phyloP scores from a whole-genome alignment of 2,888 invertebrate species.

The Epirrhoe alternata region DNA sequence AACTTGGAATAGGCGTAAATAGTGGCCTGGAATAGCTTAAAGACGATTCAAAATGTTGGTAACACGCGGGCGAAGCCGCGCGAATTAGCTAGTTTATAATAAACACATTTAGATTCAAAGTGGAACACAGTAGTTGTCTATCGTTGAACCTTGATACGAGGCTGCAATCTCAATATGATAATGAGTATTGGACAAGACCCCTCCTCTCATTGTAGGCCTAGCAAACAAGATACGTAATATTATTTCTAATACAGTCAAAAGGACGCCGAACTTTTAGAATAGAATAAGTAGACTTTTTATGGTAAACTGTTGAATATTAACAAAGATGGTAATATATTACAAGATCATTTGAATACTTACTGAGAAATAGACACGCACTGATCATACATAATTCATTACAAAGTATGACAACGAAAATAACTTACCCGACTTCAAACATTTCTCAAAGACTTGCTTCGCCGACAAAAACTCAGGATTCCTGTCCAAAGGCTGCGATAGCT shows the following conservation, averaged over 20 bases:
- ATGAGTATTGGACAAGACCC: background rate
- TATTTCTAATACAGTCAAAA: too few species aligned
- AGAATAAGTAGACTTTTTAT: too few species aligned
- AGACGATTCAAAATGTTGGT: too few species aligned
- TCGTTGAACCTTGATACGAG: conserved; percentile 14
- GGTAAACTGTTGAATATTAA: too few species aligned
- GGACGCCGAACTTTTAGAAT: background rate
- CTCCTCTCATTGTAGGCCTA: background rate
- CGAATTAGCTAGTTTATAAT: too few species aligned
- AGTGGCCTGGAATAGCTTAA: too few species aligned
- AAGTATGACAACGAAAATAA: conserved; percentile 19
- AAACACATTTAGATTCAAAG: background rate
- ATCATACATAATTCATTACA: conserved; percentile 5
- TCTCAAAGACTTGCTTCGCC: conserved; percentile 91
- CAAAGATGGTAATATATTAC: background rate
- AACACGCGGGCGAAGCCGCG: too few species aligned
- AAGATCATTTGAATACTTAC: background rate
- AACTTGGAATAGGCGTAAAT: too few species aligned
- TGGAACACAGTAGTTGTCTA: background rate
- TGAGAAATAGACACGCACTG: background rate
- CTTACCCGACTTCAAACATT: conserved; percentile 92
- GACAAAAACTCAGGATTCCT: conserved; percentile 89
- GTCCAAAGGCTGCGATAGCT: conserved; percentile 91
- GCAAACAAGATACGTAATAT: too few species aligned
- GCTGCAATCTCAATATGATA: conserved; percentile 8